Conservation (phyloP, 2,888 invertebrate genomes). For the Thera obeliscata region DNA sequence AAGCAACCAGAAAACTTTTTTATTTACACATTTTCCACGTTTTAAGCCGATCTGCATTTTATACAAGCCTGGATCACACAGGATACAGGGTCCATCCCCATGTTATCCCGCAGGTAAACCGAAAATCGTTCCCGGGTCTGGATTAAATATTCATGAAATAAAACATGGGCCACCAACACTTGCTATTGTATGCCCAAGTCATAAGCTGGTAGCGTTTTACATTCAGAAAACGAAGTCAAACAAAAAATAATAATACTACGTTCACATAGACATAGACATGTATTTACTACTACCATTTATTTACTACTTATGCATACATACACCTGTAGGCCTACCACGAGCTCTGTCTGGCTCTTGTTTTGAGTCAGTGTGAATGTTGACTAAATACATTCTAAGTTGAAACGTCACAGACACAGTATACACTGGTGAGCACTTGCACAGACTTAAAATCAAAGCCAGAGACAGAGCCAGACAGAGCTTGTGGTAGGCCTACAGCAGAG, state of each 20-base stretch:
- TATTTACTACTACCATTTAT: too few relatives aligned
- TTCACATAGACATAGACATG: too few relatives aligned
- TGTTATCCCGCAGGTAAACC: conserved; percentile 43
- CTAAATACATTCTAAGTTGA: too few relatives aligned
- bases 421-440: too few relatives aligned
- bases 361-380: too few relatives aligned
- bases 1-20: conserved; percentile 8
- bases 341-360: too few relatives aligned
- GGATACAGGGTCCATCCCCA: conserved; percentile 30
- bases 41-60: conserved; percentile 24
- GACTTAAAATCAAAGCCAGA: too few relatives aligned
- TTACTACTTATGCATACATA: too few relatives aligned
- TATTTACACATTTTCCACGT: conserved; percentile 13
- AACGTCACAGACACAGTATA: too few relatives aligned
- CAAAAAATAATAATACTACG: neutral
- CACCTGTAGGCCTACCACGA: too few relatives aligned
- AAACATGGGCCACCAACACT: conserved; percentile 43
- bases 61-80: conserved; percentile 18
- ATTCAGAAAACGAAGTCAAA: neutral
- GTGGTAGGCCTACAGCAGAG: too few relatives aligned
- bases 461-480: too few relatives aligned
- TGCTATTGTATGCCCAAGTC: conserved; percentile 27
- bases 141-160: conserved; percentile 71
- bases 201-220: conserved; percentile 2
- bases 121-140: conserved; percentile 59